Base-by-base conservation (phyloP, 2,113 vertebrate genomes). In the Embiotoca jacksoni region DNA sequence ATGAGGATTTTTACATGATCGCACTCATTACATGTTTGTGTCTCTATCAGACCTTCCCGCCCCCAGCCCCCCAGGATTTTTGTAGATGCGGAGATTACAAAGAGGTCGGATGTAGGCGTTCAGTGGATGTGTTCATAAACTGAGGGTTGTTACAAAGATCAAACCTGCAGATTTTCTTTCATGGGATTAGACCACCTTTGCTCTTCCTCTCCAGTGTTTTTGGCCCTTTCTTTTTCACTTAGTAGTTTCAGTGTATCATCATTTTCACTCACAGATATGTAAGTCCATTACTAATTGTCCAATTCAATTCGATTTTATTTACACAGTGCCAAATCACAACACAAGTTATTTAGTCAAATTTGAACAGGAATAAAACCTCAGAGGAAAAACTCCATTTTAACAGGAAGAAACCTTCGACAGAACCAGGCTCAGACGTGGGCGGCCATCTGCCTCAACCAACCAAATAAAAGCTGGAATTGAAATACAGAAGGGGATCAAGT, bases 1-100 rank as follows among this genome's bases (percentile, higher is more conserved):
- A n/a, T 46, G 63, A 79, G 62, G 75, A 58, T 69, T 78, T 67
- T 68, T 30, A 56, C 63, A 84, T 2, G 8, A 65, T 58, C 31
- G 23, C 52, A 41, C n/a, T 66, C 47, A 23, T 54, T 35, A 66
- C 59, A 66, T 69, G 68, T 60, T 67, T 33, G 16, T 59, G 73
- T 62, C 46, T 72, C 49, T 15, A n/a, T 65, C 14, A 16, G 70
- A 7, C 47, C 72, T 65, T 61, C 61, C 53, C 53, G 4, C 39
- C 57, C 32, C 6, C 1, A 6, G 39, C 54, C 35, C 67, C 61
- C 72, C 23, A 41, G 31, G 50, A 37, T 56, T 62, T 61, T 37
- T 8, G 41, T 69, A 53, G 61, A 62, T 80, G 36, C 54, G 11
- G 39, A 62, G 32, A 82, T 72, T 63, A 59, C 7, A 37, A 60